Evolutionary conservation across 2,888 invertebrate species (phyloP).

Genomic region (Axea sp.): DNA sequence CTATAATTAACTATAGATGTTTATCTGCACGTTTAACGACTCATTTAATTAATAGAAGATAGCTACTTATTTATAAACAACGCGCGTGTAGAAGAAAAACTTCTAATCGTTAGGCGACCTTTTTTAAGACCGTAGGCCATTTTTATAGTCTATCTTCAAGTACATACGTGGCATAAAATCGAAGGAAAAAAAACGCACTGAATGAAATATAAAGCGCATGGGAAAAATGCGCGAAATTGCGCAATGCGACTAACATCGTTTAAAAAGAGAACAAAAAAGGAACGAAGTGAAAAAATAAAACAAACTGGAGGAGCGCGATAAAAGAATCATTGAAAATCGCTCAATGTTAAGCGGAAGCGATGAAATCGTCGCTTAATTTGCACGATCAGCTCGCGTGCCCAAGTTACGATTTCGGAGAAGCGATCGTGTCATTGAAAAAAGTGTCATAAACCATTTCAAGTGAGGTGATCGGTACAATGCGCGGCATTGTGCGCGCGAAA

Average conservation of each 20-base stretch:
- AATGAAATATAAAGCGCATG: slow-evolving; percentile 32
- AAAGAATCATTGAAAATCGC: slow-evolving; percentile 18
- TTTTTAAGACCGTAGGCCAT: too few species aligned
- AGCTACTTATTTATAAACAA: too few species aligned
- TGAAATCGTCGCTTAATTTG: slow-evolving; percentile 44
- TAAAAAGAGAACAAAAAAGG: too few species aligned
- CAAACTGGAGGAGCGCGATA: too few species aligned
- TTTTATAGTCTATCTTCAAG: slow-evolving; percentile 26
- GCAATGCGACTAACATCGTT: slow-evolving; percentile 24
- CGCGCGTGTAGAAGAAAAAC: too few species aligned
- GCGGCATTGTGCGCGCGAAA: slow-evolving; percentile 41
- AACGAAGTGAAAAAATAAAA: too few species aligned
- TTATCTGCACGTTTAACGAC: too few species aligned
- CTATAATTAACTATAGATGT: too few species aligned
- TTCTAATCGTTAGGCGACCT: too few species aligned
- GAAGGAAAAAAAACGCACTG: slow-evolving; percentile 6
- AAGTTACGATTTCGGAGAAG: slow-evolving; percentile 51
- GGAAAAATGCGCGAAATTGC: slow-evolving; percentile 33
- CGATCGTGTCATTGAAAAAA: slow-evolving; percentile 38
- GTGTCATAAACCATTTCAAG: slow-evolving; percentile 43
- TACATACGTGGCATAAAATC: slow-evolving; percentile 18
- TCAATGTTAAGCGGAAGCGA: slow-evolving; percentile 54
- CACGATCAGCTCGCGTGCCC: slow-evolving; percentile 27
- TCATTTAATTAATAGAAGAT: too few species aligned
- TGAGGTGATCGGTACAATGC: slow-evolving; percentile 44